Conservation (phyloP, 2,888 invertebrate species). For the Electrophaes corylata region DNA sequence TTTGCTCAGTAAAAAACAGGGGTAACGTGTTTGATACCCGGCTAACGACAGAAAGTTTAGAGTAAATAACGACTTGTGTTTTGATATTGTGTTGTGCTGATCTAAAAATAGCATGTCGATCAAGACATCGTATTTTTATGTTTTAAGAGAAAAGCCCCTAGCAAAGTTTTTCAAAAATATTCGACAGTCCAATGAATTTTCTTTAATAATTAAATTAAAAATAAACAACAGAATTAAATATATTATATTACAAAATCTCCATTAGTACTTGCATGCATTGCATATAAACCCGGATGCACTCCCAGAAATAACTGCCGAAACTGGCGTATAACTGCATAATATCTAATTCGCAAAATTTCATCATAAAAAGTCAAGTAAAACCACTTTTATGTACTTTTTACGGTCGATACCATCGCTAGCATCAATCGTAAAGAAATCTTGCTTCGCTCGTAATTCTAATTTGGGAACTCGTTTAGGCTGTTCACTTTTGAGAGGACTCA, state of each 20-base stretch:
- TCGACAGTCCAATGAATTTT: no score
- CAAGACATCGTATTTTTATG: no score
- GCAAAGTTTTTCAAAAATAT: no score
- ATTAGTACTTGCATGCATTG: no score
- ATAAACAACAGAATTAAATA: no score
- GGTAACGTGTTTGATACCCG: slow-evolving; percentile 38
- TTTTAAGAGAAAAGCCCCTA: no score
- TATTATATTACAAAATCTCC: no score
- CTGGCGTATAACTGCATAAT: neutral
- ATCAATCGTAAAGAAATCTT: slow-evolving; percentile 41
- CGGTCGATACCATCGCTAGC: slow-evolving; percentile 46
- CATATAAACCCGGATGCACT: neutral
- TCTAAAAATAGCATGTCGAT: neutral
- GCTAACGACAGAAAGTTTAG: slow-evolving; percentile 59
- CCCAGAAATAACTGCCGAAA: neutral
- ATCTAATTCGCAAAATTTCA: slow-evolving; percentile 3
- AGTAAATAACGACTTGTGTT: slow-evolving; percentile 18
- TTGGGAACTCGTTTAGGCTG: slow-evolving; percentile 35
- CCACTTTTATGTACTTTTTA: slow-evolving; percentile 19
- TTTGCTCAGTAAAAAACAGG: slow-evolving; percentile 41
- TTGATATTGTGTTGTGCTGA: neutral
- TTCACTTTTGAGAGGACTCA: slow-evolving; percentile 12
- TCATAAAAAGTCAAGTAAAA: slow-evolving; percentile 14
- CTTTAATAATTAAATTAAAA: no score
- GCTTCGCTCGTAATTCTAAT: slow-evolving; percentile 43